Evolutionary conservation across 2,113 vertebrate species (phyloP), one percentile per base, ranked within the genome.

Genomic region (Oostethus manadensis): DNA sequence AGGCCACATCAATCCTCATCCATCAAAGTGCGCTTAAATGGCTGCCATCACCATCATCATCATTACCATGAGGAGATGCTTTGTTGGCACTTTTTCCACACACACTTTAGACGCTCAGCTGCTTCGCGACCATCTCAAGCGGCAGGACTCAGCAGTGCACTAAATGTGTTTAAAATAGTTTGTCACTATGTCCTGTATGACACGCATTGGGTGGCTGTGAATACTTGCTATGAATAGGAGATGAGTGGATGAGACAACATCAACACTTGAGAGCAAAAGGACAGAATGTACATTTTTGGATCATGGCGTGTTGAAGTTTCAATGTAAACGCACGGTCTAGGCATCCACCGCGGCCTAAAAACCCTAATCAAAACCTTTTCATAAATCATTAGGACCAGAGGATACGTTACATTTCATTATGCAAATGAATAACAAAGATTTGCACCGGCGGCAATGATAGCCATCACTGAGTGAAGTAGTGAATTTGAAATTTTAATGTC

Each of bases 1-100:
- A 66, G 62, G 78, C 83, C 78, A 72, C 67, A 80, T 81, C 78
- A 78, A 80, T 84, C 81, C 67, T 79, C 83, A 86, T 86, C 77
- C 80, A 80, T 84, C 80, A 83, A 60, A 66, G 57, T 11, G 51
- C 60, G 35, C 58, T 68, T 57, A 60, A 81, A 73, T 76, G 72
- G 61, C 60, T 59, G 61, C 58, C 60, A 55, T 45, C 73, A 68
- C 53, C 55, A 62, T 51, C 67, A 38, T 47, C 62, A 58, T 56
- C 51, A 38, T 75, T 58, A 62, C 55, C 71, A 76, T 73, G 33
- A 77, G 49, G 49, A 70, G 38, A 45, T 49, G 56, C 67, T 81
- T 84, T 82, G 73, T 66, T 76, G 77, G 72, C 68, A 9, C 35
- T 64, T 57, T 67, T 62, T 70, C 54, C 55, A 60, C 46, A 64